Percentiles rank a stretch among this genome's conserved stretches.
phyloP scores from a whole-genome alignment of 30 jellyfish, hydroid and myxozoan species.

The Pseudorhiza aurosa region DNA sequence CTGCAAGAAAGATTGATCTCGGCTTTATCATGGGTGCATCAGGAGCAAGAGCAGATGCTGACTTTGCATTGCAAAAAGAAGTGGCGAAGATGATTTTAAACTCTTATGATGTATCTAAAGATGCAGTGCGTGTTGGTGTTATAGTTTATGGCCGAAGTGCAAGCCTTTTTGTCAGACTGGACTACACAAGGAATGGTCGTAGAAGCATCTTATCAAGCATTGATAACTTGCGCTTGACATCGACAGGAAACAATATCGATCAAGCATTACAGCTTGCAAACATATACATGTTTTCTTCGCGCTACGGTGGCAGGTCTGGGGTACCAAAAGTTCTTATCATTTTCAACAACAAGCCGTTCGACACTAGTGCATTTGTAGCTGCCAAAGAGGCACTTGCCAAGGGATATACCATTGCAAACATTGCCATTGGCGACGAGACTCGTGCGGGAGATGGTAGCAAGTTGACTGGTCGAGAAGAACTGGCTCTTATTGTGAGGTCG shows the following conservation, averaged over 20 bases:
- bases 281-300: slow-evolving; percentile 26
- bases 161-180: slow-evolving; percentile 14
- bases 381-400: slow-evolving; percentile 44
- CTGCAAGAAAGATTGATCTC: slow-evolving; percentile 22
- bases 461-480: slow-evolving; percentile 30
- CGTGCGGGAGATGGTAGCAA: slow-evolving; percentile 24
- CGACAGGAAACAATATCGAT: slow-evolving; percentile 37
- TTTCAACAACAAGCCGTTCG: slow-evolving; percentile 41
- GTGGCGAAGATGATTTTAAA: slow-evolving; percentile 45
- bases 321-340: slow-evolving; percentile 69
- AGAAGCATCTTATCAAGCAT: slow-evolving; percentile 7
- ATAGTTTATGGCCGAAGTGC: slow-evolving; percentile 46
- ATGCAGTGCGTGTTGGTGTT: slow-evolving; percentile 49
- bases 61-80: slow-evolving; percentile 53
- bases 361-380: slow-evolving; percentile 9
- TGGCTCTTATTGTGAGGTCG: slow-evolving; percentile 23
- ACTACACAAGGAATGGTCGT: not conserved
- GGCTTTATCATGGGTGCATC: slow-evolving; percentile 63
- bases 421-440: slow-evolving; percentile 27
- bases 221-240: slow-evolving; percentile 6
- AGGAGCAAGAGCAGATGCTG: slow-evolving; percentile 15
- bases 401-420: slow-evolving; percentile 15
- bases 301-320: slow-evolving; percentile 62
- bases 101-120: slow-evolving; percentile 36
- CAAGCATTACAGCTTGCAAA: slow-evolving; percentile 71